phyloP scores from a whole-genome alignment of 2,888 invertebrate species.

The Blastobasis adustella region DNA sequence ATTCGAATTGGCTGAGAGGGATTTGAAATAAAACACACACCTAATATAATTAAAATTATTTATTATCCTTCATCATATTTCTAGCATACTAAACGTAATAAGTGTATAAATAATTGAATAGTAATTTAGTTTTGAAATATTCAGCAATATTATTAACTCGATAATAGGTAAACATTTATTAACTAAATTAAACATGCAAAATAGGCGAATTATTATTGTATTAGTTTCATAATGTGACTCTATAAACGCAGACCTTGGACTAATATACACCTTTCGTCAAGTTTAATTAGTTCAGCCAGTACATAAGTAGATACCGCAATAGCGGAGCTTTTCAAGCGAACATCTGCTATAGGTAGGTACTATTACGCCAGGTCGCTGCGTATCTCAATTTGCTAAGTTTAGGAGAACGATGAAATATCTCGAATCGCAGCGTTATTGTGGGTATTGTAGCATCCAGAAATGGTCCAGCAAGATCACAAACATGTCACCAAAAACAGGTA shows the following conservation, averaged over 20 bases:
- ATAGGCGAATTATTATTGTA: conserved; percentile 68
- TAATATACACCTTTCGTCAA: conserved; percentile 14
- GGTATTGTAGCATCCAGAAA: too few relatives aligned
- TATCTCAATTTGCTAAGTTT: too few relatives aligned
- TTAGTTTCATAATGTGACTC: conserved; percentile 54
- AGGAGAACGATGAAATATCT: too few relatives aligned
- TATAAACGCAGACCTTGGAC: conserved; percentile 39
- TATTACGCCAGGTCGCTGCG: too few relatives aligned
- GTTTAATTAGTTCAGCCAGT: too few relatives aligned
- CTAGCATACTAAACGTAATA: conserved; percentile 77
- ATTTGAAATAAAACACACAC: conserved; percentile 49
- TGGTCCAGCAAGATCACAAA: too few relatives aligned
- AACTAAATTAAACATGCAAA: conserved; percentile 63
- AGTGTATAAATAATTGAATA: conserved; percentile 76
- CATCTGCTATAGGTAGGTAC: too few relatives aligned
- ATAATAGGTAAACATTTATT: conserved; percentile 55
- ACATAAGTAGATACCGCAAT: too few relatives aligned
- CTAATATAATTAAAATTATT: conserved; percentile 77
- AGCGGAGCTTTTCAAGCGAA: too few relatives aligned
- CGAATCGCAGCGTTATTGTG: too few relatives aligned
- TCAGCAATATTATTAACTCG: conserved; percentile 69
- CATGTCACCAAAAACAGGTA: too few relatives aligned
- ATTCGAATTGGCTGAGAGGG: too few relatives aligned
- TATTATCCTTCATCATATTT: conserved; percentile 76
- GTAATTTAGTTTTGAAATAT: conserved; percentile 72